Percentiles rank a stretch among this genome's conserved stretches.
Conservation (phyloP, 2,888 invertebrate genomes). For the Atherix ibis region DNA sequence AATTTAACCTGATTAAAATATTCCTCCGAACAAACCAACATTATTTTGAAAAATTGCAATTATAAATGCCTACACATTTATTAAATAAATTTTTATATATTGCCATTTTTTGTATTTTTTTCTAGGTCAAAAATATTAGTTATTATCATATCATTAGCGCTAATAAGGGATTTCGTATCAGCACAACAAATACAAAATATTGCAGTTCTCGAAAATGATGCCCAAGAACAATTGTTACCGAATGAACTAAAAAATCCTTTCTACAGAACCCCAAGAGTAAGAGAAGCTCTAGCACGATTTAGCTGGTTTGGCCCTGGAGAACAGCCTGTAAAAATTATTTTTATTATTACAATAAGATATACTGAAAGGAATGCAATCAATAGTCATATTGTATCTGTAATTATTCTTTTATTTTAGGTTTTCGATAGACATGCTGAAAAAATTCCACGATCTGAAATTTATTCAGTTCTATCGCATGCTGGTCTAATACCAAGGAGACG, state of each 20-base stretch:
- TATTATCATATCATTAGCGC: constrained; percentile 10
- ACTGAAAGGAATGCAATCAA: too few species aligned
- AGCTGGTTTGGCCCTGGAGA: constrained; percentile 48
- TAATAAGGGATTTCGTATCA: constrained; percentile 3
- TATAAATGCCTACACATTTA: too few species aligned
- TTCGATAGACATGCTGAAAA: constrained; percentile 42
- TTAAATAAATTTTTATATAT: too few species aligned
- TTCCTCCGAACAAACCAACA: too few species aligned
- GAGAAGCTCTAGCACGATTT: constrained; percentile 37
- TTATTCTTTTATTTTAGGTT: constrained; percentile 31
- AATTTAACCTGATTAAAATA: too few species aligned
- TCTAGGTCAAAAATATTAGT: constrained; percentile 5
- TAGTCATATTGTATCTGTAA: constrained; percentile 4
- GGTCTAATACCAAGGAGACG: constrained; percentile 36
- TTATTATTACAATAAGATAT: too few species aligned
- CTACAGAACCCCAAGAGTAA: constrained; percentile 40
- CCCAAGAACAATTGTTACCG: constrained; percentile 40
- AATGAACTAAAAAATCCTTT: constrained; percentile 41
- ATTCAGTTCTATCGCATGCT: constrained; percentile 46
- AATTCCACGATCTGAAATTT: constrained; percentile 45
- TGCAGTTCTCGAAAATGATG: constrained; percentile 40
- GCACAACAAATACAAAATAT: constrained; percentile 36
- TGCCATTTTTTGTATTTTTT: too few species aligned
- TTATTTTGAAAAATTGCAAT: too few species aligned
- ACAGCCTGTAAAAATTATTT: constrained; percentile 31